These are phyloP conservation scores for Ailurus styani DNA, from an alignment of 2,113 vertebrate species.

Conservation along the genomic window DNA sequence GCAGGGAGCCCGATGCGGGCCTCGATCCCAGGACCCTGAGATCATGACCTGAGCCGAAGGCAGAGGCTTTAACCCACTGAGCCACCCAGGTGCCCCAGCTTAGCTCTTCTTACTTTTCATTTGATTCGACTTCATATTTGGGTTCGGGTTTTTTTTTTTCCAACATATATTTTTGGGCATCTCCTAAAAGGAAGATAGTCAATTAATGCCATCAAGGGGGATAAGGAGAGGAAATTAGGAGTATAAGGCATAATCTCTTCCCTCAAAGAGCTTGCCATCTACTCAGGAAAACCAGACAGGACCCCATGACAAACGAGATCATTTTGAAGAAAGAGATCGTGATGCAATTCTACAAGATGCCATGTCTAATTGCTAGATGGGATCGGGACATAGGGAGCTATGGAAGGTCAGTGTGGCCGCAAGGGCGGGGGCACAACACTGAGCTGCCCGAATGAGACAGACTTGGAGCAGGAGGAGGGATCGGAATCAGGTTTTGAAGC, in stretches of 20 bases:
- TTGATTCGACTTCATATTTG: not conserved
- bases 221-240: not conserved
- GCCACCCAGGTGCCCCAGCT: too few species aligned
- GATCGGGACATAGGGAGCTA: not conserved
- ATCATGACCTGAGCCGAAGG: too few species aligned
- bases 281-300: not conserved
- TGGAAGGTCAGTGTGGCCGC: not conserved
- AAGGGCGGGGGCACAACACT: rapidly evolving
- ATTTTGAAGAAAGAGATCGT: not conserved
- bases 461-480: not conserved
- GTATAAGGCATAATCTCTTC: not conserved
- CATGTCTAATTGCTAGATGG: not conserved
- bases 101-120: not conserved
- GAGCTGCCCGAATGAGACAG: not conserved
- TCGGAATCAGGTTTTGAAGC: not conserved
- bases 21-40: too few species aligned
- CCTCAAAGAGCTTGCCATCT: not conserved
- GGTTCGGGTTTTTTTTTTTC: not conserved
- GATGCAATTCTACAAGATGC: not conserved
- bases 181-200: not conserved
- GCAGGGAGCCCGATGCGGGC: too few species aligned
- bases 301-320: not conserved
- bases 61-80: too few species aligned
- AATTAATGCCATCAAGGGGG: not conserved
- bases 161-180: not conserved